phyloP scores from a whole-genome alignment of 2,113 vertebrate species.

The Muscicapa adusta region DNA sequence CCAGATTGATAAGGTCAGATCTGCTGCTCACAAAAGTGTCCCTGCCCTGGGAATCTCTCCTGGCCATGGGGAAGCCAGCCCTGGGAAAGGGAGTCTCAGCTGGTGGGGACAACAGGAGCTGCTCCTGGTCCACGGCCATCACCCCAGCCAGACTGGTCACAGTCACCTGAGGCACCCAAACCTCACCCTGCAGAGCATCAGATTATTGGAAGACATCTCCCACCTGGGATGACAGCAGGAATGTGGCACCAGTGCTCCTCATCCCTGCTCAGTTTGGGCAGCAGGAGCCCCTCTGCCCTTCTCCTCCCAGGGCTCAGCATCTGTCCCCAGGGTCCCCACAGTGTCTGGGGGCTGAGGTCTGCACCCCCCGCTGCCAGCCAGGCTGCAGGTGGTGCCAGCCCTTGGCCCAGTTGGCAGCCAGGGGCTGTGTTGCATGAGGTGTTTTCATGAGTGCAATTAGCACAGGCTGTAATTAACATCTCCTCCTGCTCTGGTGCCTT shows the following conservation, averaged over 20 bases:
- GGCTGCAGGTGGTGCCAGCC: not conserved
- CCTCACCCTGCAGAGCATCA: not conserved
- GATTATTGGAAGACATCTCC: not conserved
- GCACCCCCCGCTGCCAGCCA: not conserved
- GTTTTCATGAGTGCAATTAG: not conserved
- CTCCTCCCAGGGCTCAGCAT: not conserved
- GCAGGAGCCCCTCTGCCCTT: not conserved
- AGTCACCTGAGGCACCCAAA: not conserved
- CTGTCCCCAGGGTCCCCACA: not conserved
- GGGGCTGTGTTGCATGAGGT: not conserved
- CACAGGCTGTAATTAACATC: slow-evolving; percentile 5
- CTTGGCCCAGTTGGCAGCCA: not conserved
- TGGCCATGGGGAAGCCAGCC: not conserved
- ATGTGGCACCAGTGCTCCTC: rapidly evolving
- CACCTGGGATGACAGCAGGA: not conserved
- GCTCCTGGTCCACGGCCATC: not conserved
- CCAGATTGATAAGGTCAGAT: rapidly evolving
- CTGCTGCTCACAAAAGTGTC: not conserved
- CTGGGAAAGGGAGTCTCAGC: not conserved
- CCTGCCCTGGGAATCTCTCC: not conserved
- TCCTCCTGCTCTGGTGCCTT: not conserved
- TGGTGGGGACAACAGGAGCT: not conserved
- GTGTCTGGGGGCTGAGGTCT: not conserved
- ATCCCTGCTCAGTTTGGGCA: rapidly evolving
- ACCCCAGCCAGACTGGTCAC: not conserved